These are phyloP conservation scores for Nemoura dubitans DNA, from an alignment of 2,888 invertebrate genomes.

Conservation along the genomic window DNA sequence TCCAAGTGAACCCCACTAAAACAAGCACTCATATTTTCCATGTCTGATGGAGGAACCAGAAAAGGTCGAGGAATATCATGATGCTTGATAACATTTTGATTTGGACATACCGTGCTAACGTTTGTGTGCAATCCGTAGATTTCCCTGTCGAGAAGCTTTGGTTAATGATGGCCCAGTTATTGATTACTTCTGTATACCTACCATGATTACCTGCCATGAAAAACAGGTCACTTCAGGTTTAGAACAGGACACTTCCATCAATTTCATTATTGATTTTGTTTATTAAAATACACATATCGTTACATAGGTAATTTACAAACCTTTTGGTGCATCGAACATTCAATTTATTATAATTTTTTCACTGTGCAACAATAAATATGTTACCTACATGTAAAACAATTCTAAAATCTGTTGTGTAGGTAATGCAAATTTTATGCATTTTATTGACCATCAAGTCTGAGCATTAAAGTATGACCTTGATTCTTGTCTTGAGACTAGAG, in stretches of 20 bases:
- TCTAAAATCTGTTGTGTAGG: background rate
- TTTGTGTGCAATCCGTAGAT: no score
- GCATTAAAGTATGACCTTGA: background rate
- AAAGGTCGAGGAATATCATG: no score
- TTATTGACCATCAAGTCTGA: background rate
- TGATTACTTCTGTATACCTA: no score
- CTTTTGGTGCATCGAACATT: conserved; percentile 39
- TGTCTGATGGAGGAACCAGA: no score
- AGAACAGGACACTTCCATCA: background rate
- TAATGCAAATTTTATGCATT: background rate
- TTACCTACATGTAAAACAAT: background rate
- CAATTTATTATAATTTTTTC: background rate
- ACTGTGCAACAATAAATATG: conserved; percentile 17
- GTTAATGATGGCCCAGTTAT: no score
- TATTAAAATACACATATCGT: conserved; percentile 37
- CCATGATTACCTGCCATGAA: no score
- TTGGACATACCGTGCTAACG: no score
- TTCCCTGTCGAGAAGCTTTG: no score
- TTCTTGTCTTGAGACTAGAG: background rate
- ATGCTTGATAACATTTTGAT: no score
- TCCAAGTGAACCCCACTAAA: no score
- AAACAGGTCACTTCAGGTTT: no score
- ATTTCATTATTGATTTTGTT: background rate
- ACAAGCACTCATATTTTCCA: no score
- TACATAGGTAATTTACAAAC: background rate